Evolutionary conservation across 2,888 invertebrate species (phyloP).

Genomic region (Epirrita christyi): DNA sequence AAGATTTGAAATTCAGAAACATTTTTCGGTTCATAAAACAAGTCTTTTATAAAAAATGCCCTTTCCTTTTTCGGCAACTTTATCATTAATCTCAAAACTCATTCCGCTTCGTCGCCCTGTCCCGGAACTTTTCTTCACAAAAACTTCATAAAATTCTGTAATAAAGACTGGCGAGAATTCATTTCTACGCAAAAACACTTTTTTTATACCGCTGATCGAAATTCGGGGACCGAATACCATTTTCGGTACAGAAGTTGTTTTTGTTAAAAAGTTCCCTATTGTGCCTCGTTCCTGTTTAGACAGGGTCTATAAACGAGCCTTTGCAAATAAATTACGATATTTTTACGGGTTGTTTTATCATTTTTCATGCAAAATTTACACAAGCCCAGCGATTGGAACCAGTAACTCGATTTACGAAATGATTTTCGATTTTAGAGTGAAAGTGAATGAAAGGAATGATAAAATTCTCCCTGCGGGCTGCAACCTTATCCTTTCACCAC

Average conservation of each 20-base stretch:
- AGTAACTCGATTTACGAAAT: background rate
- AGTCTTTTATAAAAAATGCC: constrained; percentile 11
- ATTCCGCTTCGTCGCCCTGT: constrained; percentile 21
- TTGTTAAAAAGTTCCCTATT: constrained; percentile 41
- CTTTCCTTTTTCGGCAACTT: constrained; percentile 20
- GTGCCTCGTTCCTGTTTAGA: constrained; percentile 12
- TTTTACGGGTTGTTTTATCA: background rate
- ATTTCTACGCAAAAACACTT: constrained; percentile 26
- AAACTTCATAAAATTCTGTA: constrained; percentile 30
- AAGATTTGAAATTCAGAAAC: background rate
- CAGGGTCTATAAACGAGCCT: background rate
- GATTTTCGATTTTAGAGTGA: no score
- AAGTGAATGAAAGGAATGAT: no score
- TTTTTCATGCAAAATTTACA: background rate
- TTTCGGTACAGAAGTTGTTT: constrained; percentile 20
- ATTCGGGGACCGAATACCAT: constrained; percentile 26
- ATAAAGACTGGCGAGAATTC: constrained; percentile 26
- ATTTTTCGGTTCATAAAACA: constrained; percentile 21
- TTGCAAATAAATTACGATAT: constrained; percentile 6
- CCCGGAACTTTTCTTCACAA: constrained; percentile 17
- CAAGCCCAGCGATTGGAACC: background rate
- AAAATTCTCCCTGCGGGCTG: no score
- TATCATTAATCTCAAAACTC: constrained; percentile 27
- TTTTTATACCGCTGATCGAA: constrained; percentile 27
- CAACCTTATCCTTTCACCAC: no score